These are phyloP conservation scores for Cerastoderma edule DNA, from an alignment of 2,888 invertebrate species.

Conservation along the genomic window DNA sequence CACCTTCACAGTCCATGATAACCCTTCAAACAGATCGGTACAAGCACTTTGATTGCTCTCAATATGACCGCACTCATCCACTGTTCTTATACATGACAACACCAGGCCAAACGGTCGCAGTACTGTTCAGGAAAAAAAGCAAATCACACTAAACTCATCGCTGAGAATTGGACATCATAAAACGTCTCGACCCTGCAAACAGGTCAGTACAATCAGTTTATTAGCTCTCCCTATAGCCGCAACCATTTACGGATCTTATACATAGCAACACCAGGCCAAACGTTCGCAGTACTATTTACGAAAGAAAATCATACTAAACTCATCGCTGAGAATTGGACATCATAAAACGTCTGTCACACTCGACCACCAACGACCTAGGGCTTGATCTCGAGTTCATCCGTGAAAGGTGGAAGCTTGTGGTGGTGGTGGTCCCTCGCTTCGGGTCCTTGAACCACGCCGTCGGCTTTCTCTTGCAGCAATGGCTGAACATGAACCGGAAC, in stretches of 20 bases:
- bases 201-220: background rate
- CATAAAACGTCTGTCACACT: constrained; percentile 41
- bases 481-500: constrained; percentile 58
- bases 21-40: no score
- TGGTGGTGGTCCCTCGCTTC: background rate
- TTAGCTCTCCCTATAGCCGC: background rate
- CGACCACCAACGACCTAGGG: constrained; percentile 41
- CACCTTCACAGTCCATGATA: no score
- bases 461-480: constrained; percentile 41
- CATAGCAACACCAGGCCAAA: background rate
- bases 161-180: constrained; percentile 2
- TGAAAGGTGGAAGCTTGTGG: constrained; percentile 40
- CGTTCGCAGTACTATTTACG: background rate
- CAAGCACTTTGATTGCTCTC: background rate
- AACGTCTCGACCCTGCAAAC: no score
- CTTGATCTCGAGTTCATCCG: constrained; percentile 40
- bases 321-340: constrained; percentile 8
- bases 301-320: background rate
- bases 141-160: background rate
- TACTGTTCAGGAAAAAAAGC: background rate
- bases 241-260: background rate
- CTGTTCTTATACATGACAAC: background rate
- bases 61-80: background rate
- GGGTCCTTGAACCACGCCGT: constrained; percentile 20
- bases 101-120: background rate